Percentiles rank a stretch among this genome's conserved stretches.
Conservation (phyloP, 1,140 invertebrate species). For the Stegodyphus mimosarum region DNA sequence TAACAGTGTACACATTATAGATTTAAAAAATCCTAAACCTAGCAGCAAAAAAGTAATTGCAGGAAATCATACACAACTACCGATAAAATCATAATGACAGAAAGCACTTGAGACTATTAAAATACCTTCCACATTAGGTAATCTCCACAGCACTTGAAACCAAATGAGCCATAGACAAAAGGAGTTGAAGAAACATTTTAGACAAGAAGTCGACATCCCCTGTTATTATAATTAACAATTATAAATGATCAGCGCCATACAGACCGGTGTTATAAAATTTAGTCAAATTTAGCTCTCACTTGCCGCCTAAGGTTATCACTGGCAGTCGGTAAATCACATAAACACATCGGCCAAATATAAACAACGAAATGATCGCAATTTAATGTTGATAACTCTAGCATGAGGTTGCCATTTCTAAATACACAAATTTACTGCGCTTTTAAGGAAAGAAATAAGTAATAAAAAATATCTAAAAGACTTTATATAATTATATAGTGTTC, state of each 20-base stretch:
- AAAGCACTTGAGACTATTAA: conserved; percentile 1
- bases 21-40: too few relatives aligned
- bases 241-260: background rate
- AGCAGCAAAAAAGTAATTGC: too few relatives aligned
- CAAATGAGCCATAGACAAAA: conserved; percentile 1
- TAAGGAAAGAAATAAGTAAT: too few relatives aligned
- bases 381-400: conserved; percentile 39
- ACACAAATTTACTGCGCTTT: too few relatives aligned
- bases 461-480: too few relatives aligned
- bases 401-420: too few relatives aligned
- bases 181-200: conserved; percentile 12
- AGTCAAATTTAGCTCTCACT: background rate
- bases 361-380: conserved; percentile 39
- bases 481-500: too few relatives aligned
- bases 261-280: background rate
- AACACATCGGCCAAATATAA: conserved; percentile 46
- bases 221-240: background rate
- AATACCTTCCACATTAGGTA: conserved; percentile 48
- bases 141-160: background rate
- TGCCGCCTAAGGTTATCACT: conserved; percentile 9
- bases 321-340: conserved; percentile 24
- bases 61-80: too few relatives aligned
- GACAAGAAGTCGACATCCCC: conserved; percentile 22
- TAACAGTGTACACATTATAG: too few relatives aligned
- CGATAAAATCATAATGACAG: too few relatives aligned